Percentiles rank a stretch among this genome's conserved stretches.
Conservation (phyloP, 2,113 vertebrate species). For the Noturus placidus region DNA sequence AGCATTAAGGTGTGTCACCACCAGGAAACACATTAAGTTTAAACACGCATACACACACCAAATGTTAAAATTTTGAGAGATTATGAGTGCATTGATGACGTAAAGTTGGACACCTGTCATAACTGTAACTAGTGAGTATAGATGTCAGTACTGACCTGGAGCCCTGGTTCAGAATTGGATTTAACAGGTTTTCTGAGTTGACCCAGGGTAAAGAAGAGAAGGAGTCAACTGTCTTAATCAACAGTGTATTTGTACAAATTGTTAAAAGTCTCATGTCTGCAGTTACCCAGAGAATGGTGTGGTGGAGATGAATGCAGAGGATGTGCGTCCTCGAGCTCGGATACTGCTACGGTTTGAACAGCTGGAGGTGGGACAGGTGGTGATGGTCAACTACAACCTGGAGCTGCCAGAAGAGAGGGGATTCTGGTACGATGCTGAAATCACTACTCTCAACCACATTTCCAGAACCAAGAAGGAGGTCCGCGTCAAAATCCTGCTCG, state of each 20-base stretch:
- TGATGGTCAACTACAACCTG: slow-evolving; percentile 96
- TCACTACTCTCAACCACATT: slow-evolving; percentile 83
- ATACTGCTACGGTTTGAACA: slow-evolving; percentile 86
- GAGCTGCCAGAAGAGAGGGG: slow-evolving; percentile 93
- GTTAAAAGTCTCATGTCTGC: not conserved
- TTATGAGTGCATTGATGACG: not conserved
- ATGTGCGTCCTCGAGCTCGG: slow-evolving; percentile 89
- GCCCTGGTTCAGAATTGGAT: no score
- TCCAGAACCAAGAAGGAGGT: slow-evolving; percentile 97
- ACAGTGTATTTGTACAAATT: not conserved
- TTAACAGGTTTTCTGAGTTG: not conserved
- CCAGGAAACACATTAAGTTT: not conserved
- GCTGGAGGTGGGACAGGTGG: slow-evolving; percentile 81
- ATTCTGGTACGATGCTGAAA: slow-evolving; percentile 96
- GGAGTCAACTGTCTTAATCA: not conserved
- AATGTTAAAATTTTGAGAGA: not conserved
- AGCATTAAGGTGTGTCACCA: not conserved
- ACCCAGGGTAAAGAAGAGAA: not conserved
- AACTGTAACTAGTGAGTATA: not conserved
- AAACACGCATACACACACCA: not conserved
- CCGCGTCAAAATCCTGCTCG: slow-evolving; percentile 89
- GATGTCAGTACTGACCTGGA: not conserved
- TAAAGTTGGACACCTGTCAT: not conserved
- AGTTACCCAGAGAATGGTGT: slow-evolving; percentile 96
- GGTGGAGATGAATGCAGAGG: slow-evolving; percentile 79